These are phyloP conservation scores for Sorex maritimensis DNA, from an alignment of 2,797 vertebrate genomes.

Conservation along the genomic window DNA sequence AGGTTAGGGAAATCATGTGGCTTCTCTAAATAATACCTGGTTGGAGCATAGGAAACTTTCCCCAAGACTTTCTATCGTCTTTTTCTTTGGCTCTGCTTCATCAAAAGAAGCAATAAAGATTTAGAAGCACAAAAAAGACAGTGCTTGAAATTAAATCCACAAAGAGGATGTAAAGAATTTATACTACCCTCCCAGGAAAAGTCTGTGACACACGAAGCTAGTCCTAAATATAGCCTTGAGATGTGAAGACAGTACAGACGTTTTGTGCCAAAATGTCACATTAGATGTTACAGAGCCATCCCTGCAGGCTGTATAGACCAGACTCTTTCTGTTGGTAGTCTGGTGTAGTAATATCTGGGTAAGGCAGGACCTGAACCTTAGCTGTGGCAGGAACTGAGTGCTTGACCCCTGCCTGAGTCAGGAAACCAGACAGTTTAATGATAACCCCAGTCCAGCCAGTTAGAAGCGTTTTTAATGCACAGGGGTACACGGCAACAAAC, in stretches of 20 bases:
- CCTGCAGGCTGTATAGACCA: neutral
- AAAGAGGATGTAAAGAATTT: conserved; percentile 28
- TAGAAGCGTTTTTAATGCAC: conserved; percentile 35
- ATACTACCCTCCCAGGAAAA: neutral
- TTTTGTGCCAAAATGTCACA: conserved; percentile 24
- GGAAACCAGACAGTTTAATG: conserved; percentile 61
- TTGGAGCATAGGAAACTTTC: conserved; percentile 7
- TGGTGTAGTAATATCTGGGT: conserved; percentile 7
- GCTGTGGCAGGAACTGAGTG: conserved; percentile 39
- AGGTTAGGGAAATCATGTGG: neutral
- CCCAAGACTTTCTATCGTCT: neutral
- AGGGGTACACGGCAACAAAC: conserved; percentile 47
- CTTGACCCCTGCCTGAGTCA: conserved; percentile 47
- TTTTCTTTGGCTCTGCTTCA: conserved; percentile 2
- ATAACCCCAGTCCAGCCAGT: neutral
- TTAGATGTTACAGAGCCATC: neutral
- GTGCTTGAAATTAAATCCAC: neutral
- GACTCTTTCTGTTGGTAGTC: conserved; percentile 20
- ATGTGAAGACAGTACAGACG: neutral
- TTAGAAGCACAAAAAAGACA: conserved; percentile 57
- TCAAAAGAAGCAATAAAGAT: neutral
- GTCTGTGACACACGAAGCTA: neutral
- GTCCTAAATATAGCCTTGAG: neutral
- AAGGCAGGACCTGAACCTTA: conserved; percentile 66
- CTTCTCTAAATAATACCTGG: conserved; percentile 10